Evolutionary conservation across 1,140 invertebrate species (phyloP).

Genomic region (Holotrichia oblita): DNA sequence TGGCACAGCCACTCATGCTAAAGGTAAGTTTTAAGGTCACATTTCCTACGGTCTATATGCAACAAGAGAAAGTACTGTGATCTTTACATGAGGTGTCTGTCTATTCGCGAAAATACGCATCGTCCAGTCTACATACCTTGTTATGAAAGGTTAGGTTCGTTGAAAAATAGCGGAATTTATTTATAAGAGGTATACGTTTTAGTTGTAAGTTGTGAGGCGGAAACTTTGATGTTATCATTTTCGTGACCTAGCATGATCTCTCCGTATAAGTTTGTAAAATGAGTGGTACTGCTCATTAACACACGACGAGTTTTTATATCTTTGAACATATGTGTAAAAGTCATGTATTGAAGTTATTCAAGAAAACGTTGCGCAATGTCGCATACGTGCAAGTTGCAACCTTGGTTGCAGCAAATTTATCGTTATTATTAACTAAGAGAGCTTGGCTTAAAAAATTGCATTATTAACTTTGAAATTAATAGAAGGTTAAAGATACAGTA

Average conservation of each 20-base stretch:
- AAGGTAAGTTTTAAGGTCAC: slow-evolving; percentile 12
- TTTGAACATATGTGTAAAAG: too few species aligned
- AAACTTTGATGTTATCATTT: not conserved
- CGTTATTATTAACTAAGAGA: too few species aligned
- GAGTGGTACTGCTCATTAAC: not conserved
- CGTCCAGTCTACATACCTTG: too few species aligned
- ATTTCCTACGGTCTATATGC: not conserved
- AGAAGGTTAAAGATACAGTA: too few species aligned
- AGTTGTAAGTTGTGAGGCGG: not conserved
- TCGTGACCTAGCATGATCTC: not conserved
- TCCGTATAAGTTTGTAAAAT: not conserved
- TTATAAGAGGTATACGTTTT: not conserved
- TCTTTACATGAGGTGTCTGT: not conserved
- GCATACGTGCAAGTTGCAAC: too few species aligned
- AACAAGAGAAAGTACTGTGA: not conserved
- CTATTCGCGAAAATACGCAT: too few species aligned
- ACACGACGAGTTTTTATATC: too few species aligned
- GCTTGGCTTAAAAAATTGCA: too few species aligned
- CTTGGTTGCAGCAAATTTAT: too few species aligned
- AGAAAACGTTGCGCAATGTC: too few species aligned
- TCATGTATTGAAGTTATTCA: too few species aligned
- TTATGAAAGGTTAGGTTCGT: not conserved
- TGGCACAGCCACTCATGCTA: not conserved
- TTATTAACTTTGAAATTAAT: too few species aligned
- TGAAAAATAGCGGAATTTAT: not conserved